Conservation (phyloP, 2,797 vertebrate genomes). For the Cynopterus sphinx region DNA sequence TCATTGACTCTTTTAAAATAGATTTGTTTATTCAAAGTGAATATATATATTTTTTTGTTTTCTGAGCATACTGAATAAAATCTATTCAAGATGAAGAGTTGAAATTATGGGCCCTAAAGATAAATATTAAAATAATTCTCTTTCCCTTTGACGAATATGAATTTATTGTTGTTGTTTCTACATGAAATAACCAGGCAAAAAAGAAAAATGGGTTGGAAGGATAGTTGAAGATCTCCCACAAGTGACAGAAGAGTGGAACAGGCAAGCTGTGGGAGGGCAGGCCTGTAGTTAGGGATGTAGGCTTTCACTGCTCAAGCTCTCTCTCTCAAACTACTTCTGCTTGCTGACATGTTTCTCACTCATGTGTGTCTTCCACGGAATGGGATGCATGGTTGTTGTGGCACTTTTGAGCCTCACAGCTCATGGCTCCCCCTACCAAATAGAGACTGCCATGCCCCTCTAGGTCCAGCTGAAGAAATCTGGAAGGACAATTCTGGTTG, state of each 20-base stretch:
- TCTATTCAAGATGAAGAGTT: background rate
- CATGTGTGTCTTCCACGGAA: accelerated
- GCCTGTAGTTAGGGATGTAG: background rate
- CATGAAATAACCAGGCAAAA: background rate
- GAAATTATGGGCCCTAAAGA: background rate
- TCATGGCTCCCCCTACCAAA: background rate
- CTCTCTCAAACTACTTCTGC: background rate
- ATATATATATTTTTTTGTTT: constrained; percentile 17
- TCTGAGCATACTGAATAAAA: background rate
- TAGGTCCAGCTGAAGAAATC: background rate
- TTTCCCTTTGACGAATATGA: background rate
- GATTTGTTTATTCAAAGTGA: constrained; percentile 31
- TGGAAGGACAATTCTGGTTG: background rate
- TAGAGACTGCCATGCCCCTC: background rate
- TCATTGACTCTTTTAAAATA: background rate
- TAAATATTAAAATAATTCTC: background rate
- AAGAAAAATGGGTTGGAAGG: background rate
- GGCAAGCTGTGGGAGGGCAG: accelerated
- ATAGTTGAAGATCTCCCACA: background rate
- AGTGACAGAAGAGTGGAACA: background rate
- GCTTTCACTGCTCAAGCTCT: background rate
- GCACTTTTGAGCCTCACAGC: background rate
- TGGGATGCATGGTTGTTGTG: background rate
- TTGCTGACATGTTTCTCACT: background rate
- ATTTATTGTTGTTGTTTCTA: background rate